phyloP scores from a whole-genome alignment of 1,140 invertebrate species.

The Zaprionus kolodkinae region DNA sequence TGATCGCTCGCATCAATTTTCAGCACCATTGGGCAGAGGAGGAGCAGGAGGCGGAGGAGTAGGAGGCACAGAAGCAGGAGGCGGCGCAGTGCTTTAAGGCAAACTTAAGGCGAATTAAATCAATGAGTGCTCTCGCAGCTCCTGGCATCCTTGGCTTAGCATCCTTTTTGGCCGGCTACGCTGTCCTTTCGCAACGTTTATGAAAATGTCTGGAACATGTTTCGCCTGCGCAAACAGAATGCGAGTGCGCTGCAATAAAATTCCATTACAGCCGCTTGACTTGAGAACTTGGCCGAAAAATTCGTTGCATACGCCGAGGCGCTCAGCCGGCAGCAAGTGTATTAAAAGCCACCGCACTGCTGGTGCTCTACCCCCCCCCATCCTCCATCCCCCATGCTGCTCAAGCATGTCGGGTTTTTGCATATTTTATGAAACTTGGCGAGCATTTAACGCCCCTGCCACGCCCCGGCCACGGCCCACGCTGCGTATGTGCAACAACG shows the following conservation, averaged over 20 bases:
- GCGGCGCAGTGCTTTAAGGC: conserved; percentile 12
- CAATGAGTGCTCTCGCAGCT: conserved; percentile 19
- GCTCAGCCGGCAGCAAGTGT: conserved; percentile 56
- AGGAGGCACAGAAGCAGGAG: neutral
- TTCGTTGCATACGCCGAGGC: conserved; percentile 41
- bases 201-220: conserved; percentile 80
- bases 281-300: conserved; percentile 74
- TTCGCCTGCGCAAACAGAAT: conserved; percentile 76
- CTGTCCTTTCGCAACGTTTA: conserved; percentile 50
- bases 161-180: conserved; percentile 10
- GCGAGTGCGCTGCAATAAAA: conserved; percentile 78
- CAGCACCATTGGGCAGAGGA: conserved; percentile 27
- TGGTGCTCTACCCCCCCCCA: conserved; percentile 32
- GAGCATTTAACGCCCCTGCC: conserved; percentile 67
- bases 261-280: conserved; percentile 75
- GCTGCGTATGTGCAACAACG: conserved; percentile 23
- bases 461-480: conserved; percentile 9
- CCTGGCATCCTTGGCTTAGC: neutral
- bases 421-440: conserved; percentile 82
- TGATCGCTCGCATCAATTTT: conserved; percentile 78
- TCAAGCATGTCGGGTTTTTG: conserved; percentile 51
- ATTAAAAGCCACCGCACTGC: conserved; percentile 74
- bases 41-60: neutral
- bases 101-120: conserved; percentile 37
- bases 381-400: neutral